These are phyloP conservation scores for Aleiodes alternator DNA, from an alignment of 2,888 invertebrate genomes.

Conservation along the genomic window DNA sequence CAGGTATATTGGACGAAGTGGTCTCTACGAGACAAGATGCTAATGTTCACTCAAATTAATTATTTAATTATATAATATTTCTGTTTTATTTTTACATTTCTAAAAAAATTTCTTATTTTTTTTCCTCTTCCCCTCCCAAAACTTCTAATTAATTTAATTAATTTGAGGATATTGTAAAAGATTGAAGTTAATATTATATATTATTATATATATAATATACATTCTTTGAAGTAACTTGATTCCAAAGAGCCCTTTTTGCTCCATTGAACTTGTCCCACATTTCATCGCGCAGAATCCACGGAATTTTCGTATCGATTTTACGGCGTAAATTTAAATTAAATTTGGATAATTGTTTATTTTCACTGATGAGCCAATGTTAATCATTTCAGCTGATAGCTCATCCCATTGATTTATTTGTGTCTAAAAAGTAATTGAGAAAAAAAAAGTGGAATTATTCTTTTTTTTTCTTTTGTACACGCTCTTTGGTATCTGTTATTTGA, in stretches of 20 bases:
- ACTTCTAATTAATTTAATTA: conserved; percentile 47
- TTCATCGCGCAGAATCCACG: conserved; percentile 7
- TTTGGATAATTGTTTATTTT: neutral
- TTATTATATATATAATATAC: conserved; percentile 23
- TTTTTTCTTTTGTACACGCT: conserved; percentile 13
- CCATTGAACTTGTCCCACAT: conserved; percentile 53
- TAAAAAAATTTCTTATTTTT: too few relatives aligned
- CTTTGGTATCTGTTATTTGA: conserved; percentile 9
- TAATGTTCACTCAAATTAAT: conserved; percentile 76
- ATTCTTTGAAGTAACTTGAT: conserved; percentile 48
- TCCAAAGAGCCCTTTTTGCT: conserved; percentile 52
- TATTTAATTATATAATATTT: conserved; percentile 56
- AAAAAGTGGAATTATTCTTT: neutral
- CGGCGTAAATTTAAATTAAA: neutral
- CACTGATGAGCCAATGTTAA: too few relatives aligned
- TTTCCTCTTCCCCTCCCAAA: conserved; percentile 52
- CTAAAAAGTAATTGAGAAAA: neutral
- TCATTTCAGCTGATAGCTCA: too few relatives aligned
- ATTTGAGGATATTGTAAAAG: conserved; percentile 5
- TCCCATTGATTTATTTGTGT: neutral
- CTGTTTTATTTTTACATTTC: neutral
- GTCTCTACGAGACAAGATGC: conserved; percentile 99
- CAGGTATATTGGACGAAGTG: conserved; percentile 98
- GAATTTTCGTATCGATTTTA: conserved; percentile 12
- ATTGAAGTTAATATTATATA: conserved; percentile 48